phyloP scores from a whole-genome alignment of 2,797 vertebrate genomes.

The Poecilia wingei region DNA sequence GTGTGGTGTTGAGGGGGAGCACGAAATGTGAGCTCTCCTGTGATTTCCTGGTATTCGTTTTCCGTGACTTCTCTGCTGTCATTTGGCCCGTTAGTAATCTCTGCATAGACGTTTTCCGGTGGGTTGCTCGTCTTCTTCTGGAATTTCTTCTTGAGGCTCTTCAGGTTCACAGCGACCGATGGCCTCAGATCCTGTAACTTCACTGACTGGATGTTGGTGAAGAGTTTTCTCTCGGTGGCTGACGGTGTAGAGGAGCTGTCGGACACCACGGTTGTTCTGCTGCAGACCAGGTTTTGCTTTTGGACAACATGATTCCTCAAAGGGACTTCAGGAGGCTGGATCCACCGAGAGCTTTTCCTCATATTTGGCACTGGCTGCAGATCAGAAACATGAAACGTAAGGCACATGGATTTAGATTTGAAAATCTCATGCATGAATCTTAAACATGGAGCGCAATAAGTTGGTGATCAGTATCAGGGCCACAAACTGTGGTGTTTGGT shows the following conservation, averaged over 20 bases:
- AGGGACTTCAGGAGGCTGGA: slow-evolving; percentile 55
- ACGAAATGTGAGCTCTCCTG: neutral
- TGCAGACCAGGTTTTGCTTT: slow-evolving; percentile 33
- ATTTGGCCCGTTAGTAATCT: slow-evolving; percentile 30
- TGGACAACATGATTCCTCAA: slow-evolving; percentile 18
- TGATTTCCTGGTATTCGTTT: slow-evolving; percentile 58
- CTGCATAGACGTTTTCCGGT: slow-evolving; percentile 42
- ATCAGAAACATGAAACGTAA: slow-evolving; percentile 28
- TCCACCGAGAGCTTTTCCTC: slow-evolving; percentile 26
- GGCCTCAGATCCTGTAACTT: slow-evolving; percentile 51
- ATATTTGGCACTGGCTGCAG: slow-evolving; percentile 50
- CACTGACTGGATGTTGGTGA: slow-evolving; percentile 4
- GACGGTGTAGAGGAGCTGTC: neutral
- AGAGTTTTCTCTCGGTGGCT: neutral
- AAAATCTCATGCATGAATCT: neutral
- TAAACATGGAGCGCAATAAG: neutral
- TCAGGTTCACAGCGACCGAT: slow-evolving; percentile 49
- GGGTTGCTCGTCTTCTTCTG: slow-evolving; percentile 50
- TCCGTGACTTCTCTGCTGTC: slow-evolving; percentile 10
- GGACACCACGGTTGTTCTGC: slow-evolving; percentile 24
- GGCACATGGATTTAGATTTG: neutral
- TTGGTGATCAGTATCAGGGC: neutral
- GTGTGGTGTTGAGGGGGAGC: neutral
- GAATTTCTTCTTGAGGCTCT: slow-evolving; percentile 72
- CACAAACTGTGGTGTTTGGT: neutral